Conservation (phyloP, 2,113 vertebrate species). For the Desmodus rotundus region DNA sequence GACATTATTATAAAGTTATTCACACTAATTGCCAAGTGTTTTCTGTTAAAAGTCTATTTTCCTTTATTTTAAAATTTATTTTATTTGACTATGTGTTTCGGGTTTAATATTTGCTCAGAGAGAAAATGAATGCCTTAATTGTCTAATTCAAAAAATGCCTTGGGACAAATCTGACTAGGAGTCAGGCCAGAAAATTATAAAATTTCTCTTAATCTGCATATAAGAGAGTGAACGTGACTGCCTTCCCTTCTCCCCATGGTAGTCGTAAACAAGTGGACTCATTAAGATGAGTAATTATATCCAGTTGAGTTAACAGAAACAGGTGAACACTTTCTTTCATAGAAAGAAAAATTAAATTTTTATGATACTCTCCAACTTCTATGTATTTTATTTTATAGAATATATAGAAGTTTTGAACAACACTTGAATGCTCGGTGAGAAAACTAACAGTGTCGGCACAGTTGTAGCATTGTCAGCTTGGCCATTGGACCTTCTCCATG, state of each 20-base stretch:
- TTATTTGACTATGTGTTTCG: background rate
- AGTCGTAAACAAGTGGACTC: background rate
- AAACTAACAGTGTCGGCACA: background rate
- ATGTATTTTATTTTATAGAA: no score
- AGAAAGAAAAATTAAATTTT: background rate
- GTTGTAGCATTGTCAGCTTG: background rate
- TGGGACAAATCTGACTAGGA: background rate
- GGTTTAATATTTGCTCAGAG: constrained; percentile 1
- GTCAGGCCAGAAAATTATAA: background rate
- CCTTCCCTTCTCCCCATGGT: background rate
- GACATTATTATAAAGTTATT: background rate
- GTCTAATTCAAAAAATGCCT: background rate
- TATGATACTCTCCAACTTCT: background rate
- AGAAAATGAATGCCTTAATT: background rate
- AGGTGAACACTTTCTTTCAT: background rate
- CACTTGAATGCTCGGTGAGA: background rate
- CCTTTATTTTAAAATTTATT: constrained; percentile 14
- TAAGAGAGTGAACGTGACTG: background rate
- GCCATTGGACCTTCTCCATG: background rate
- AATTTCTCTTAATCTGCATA: background rate
- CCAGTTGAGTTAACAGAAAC: background rate
- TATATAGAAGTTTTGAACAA: background rate
- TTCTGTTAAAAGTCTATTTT: background rate
- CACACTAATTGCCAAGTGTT: background rate
- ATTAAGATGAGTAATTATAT: background rate